These are phyloP conservation scores for Sminthopsis crassicaudata DNA, from an alignment of 2,113 vertebrate species.

Conservation along the genomic window DNA sequence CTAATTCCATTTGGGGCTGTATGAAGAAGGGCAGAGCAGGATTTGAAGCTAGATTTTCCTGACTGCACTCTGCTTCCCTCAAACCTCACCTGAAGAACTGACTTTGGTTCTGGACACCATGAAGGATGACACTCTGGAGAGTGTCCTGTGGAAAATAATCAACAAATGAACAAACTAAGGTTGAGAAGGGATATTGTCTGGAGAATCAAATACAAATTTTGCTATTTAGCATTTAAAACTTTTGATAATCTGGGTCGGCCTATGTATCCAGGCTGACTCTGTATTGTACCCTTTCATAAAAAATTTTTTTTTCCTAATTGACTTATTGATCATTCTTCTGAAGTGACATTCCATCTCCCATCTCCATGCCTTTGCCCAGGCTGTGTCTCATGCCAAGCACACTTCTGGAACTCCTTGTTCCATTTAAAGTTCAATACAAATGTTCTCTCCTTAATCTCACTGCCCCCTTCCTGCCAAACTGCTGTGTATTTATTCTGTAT, in stretches of 20 bases:
- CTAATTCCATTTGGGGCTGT: neutral
- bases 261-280: neutral
- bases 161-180: neutral
- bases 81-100: neutral
- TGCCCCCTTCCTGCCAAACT: neutral
- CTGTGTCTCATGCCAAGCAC: neutral
- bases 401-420: neutral
- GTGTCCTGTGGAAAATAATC: neutral
- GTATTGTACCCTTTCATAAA: neutral
- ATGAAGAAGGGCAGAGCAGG: neutral
- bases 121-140: neutral
- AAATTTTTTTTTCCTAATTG: neutral
- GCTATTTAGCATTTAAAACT: neutral
- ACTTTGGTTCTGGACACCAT: neutral
- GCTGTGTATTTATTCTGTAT: neutral
- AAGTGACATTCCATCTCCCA: neutral
- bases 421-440: neutral
- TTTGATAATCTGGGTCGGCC: neutral
- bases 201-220: neutral
- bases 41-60: neutral
- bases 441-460: neutral
- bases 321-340: neutral
- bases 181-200: neutral
- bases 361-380: neutral
- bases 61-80: neutral